Evolutionary conservation across 2,113 vertebrate species (phyloP).

Genomic region (Amphiprion ocellaris): DNA sequence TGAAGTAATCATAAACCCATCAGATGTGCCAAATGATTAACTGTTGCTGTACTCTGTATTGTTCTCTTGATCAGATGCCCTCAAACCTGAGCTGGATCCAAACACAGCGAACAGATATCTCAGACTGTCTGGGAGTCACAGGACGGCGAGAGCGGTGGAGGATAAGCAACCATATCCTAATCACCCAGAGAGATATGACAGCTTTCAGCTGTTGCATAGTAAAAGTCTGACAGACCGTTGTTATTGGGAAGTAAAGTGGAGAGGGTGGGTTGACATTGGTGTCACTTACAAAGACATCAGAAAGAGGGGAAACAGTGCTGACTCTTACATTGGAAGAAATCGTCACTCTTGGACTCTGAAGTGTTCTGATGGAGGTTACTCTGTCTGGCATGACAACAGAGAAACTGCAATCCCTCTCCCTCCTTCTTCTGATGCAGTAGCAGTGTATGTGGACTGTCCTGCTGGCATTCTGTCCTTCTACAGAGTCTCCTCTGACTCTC

Average conservation of each 20-base stretch:
- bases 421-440: not conserved
- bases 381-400: not conserved
- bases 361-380: not conserved
- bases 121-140: not conserved
- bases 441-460: constrained; percentile 9
- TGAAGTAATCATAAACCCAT: not conserved
- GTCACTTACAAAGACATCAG: constrained; percentile 20
- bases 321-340: not conserved
- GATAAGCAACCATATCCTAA: not conserved
- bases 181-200: constrained; percentile 12
- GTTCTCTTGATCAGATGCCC: constrained; percentile 7
- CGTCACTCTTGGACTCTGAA: constrained; percentile 16
- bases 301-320: not conserved
- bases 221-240: constrained; percentile 4
- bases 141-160: not conserved
- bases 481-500: not conserved
- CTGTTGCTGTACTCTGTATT: not conserved
- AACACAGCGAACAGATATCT: not conserved
- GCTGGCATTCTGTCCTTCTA: constrained; percentile 7
- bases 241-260: constrained; percentile 39
- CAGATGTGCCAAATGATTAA: not conserved
- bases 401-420: not conserved
- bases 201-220: constrained; percentile 4
- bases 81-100: constrained; percentile 10
- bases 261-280: not conserved